Evolutionary conservation across 1,140 invertebrate species (phyloP).

Genomic region (Psix sp.): DNA sequence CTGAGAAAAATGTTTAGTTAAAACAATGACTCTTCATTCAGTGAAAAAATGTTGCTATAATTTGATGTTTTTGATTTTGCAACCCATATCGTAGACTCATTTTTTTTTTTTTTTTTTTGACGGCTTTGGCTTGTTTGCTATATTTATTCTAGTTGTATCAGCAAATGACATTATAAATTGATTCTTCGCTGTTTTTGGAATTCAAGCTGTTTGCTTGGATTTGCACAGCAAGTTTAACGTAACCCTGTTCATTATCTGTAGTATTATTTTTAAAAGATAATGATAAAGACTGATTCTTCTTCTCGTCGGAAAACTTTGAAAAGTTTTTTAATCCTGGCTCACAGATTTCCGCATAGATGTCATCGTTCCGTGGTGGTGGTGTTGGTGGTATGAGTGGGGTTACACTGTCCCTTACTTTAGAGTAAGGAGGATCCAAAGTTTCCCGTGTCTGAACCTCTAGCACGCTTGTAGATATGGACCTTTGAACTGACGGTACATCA

Average conservation of each 20-base stretch:
- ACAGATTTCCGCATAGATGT: constrained; percentile 74
- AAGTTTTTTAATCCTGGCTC: constrained; percentile 57
- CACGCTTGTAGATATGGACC: constrained; percentile 73
- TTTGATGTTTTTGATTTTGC: not conserved
- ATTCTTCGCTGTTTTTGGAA: constrained; percentile 68
- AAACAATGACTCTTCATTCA: too few species aligned
- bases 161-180: constrained; percentile 73
- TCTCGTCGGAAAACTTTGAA: constrained; percentile 44
- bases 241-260: constrained; percentile 67
- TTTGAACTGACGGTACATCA: constrained; percentile 68
- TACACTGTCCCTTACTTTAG: constrained; percentile 73
- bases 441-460: constrained; percentile 66
- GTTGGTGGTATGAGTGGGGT: constrained; percentile 68
- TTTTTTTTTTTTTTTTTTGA: constrained; percentile 2
- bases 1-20: too few species aligned
- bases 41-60: constrained; percentile 2
- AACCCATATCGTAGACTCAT: not conserved
- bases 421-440: constrained; percentile 72
- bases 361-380: constrained; percentile 67
- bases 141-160: constrained; percentile 44
- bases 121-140: constrained; percentile 39
- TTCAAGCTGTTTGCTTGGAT: constrained; percentile 62
- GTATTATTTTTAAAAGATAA: constrained; percentile 45
- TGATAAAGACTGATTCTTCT: constrained; percentile 61
- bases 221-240: constrained; percentile 68